phyloP scores from a whole-genome alignment of 2,888 invertebrate genomes.

The Lithophane semibrunnea region DNA sequence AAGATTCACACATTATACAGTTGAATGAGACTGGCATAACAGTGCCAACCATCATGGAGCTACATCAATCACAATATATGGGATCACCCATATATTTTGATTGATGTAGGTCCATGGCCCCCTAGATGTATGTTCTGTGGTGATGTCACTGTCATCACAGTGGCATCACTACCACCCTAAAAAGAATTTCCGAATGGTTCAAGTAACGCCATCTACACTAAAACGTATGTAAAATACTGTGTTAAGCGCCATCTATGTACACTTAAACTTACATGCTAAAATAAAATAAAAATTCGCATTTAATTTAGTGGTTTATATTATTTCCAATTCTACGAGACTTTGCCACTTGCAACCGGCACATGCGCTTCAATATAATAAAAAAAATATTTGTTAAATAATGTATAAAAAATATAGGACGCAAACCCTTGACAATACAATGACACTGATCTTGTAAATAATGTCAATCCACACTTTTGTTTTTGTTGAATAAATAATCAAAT shows the following conservation, averaged over 20 bases:
- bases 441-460: conserved; percentile 53
- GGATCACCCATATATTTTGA: too few species aligned
- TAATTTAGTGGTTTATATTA: conserved; percentile 57
- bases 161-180: background rate
- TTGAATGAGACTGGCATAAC: background rate
- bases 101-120: too few species aligned
- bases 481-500: conserved; percentile 71
- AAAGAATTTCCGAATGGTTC: background rate
- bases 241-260: conserved; percentile 51
- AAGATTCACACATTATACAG: conserved; percentile 24
- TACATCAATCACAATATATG: background rate
- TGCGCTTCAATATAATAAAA: conserved; percentile 49
- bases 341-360: conserved; percentile 45
- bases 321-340: conserved; percentile 49
- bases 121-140: too few species aligned
- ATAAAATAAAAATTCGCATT: conserved; percentile 53
- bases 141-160: background rate
- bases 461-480: conserved; percentile 55
- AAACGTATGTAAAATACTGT: conserved; percentile 13
- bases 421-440: conserved; percentile 51
- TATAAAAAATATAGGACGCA: conserved; percentile 66
- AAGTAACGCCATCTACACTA: conserved; percentile 52
- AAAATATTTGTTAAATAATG: conserved; percentile 61
- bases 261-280: conserved; percentile 41
- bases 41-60: conserved; percentile 2